Conservation (phyloP, 2,113 vertebrate species). For the Sakesphorus luctuosus region DNA sequence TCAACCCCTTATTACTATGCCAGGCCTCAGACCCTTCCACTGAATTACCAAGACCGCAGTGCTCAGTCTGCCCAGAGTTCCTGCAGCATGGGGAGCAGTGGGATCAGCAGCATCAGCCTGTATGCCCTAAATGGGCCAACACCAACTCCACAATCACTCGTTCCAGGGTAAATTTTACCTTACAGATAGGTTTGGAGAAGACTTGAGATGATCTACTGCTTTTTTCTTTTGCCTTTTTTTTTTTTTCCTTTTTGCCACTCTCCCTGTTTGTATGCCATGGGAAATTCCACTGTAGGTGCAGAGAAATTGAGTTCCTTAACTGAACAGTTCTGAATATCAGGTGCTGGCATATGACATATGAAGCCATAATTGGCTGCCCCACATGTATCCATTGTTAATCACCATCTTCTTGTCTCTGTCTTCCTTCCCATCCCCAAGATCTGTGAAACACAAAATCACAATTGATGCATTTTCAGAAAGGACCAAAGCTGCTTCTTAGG, state of each 20-base stretch:
- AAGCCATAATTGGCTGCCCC: not conserved
- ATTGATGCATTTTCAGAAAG: not conserved
- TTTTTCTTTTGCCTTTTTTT: not conserved
- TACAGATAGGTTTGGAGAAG: not conserved
- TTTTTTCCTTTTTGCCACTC: fast-evolving
- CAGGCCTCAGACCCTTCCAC: slow-evolving; percentile 89
- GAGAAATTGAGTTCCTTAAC: not conserved
- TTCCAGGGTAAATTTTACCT: slow-evolving; percentile 82
- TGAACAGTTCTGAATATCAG: not conserved
- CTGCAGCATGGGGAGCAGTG: slow-evolving; percentile 91
- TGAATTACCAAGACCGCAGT: slow-evolving; percentile 88
- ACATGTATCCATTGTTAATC: not conserved
- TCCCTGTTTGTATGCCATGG: not conserved
- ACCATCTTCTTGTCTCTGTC: not conserved
- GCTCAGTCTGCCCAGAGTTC: slow-evolving; percentile 77
- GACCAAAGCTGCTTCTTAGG: not conserved
- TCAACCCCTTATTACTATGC: slow-evolving; percentile 95
- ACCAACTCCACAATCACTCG: slow-evolving; percentile 84
- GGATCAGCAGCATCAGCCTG: slow-evolving; percentile 88
- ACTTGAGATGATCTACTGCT: not conserved
- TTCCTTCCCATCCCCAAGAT: not conserved
- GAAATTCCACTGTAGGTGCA: not conserved
- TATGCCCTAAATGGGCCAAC: slow-evolving; percentile 88
- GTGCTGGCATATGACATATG: not conserved
- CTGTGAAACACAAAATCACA: not conserved